Conservation (phyloP, 2,888 invertebrate species). For the Chloromyia formosa region DNA sequence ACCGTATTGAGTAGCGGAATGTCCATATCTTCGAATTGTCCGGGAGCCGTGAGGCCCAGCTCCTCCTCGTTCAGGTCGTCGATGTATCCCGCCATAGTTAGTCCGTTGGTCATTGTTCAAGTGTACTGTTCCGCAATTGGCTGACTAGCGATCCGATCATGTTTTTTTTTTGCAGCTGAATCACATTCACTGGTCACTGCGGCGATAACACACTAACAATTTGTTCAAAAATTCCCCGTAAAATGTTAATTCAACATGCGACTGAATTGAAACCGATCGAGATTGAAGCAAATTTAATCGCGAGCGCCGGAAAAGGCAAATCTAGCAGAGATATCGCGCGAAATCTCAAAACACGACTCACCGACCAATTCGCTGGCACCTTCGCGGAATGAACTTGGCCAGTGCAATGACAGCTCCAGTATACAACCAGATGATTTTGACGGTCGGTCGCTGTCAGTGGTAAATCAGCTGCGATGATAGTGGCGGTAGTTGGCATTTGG, state of each 20-base stretch:
- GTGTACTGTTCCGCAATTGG: not conserved
- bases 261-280: too few relatives aligned
- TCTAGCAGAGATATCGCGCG: not conserved
- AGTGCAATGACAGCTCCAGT: slow-evolving; percentile 14
- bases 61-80: slow-evolving; percentile 39
- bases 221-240: too few relatives aligned
- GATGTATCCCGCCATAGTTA: slow-evolving; percentile 36
- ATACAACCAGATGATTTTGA: not conserved
- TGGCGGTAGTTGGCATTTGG: too few relatives aligned
- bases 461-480: too few relatives aligned
- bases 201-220: too few relatives aligned
- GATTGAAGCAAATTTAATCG: not conserved
- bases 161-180: not conserved
- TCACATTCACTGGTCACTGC: too few relatives aligned
- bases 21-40: slow-evolving; percentile 37
- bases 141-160: not conserved
- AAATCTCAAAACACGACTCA: not conserved
- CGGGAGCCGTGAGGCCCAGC: slow-evolving; percentile 23
- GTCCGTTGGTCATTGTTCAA: slow-evolving; percentile 35
- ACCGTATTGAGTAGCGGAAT: slow-evolving; percentile 42
- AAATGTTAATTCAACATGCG: too few relatives aligned
- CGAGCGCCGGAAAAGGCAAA: not conserved
- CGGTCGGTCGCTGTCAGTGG: too few relatives aligned
- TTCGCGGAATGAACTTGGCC: slow-evolving; percentile 8
- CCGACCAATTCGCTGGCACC: not conserved